Percentiles rank a stretch among this genome's conserved stretches.
phyloP scores from a whole-genome alignment of 2,888 invertebrate species.

The Acleris holmiana region DNA sequence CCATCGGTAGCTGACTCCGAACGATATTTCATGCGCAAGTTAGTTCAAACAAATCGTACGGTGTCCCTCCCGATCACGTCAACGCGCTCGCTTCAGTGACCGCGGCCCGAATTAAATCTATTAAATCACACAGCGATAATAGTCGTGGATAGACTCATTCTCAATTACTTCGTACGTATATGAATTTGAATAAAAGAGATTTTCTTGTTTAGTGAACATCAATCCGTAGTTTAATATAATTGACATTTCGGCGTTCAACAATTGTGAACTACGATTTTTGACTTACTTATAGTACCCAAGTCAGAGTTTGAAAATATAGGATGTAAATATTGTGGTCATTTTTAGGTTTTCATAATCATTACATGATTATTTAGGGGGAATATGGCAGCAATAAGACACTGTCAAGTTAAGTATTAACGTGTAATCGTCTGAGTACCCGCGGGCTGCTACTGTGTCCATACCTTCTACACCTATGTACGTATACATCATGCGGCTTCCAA shows the following conservation, averaged over 20 bases:
- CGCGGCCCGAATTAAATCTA: constrained; percentile 44
- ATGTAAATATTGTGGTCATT: too few species aligned
- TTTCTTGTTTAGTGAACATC: background rate
- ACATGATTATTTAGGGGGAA: too few species aligned
- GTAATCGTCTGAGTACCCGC: constrained; percentile 6
- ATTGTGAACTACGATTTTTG: too few species aligned
- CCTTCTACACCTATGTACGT: constrained; percentile 43
- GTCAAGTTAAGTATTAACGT: constrained; percentile 9
- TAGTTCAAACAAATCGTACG: constrained; percentile 84
- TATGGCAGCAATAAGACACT: too few species aligned
- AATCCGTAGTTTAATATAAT: too few species aligned
- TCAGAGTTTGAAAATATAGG: too few species aligned
- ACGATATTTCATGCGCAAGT: constrained; percentile 78
- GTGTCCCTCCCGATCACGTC: constrained; percentile 74
- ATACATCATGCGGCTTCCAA: constrained; percentile 65
- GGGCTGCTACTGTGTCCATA: constrained; percentile 10
- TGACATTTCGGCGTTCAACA: too few species aligned
- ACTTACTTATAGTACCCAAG: too few species aligned
- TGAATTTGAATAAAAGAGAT: background rate
- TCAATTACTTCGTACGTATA: background rate
- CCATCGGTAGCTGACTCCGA: constrained; percentile 81
- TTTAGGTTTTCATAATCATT: too few species aligned
- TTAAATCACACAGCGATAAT: constrained; percentile 12
- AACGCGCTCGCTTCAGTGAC: constrained; percentile 62
- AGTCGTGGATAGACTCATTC: constrained; percentile 14